phyloP scores from a whole-genome alignment of 1,140 invertebrate genomes.

The Diprion similis region DNA sequence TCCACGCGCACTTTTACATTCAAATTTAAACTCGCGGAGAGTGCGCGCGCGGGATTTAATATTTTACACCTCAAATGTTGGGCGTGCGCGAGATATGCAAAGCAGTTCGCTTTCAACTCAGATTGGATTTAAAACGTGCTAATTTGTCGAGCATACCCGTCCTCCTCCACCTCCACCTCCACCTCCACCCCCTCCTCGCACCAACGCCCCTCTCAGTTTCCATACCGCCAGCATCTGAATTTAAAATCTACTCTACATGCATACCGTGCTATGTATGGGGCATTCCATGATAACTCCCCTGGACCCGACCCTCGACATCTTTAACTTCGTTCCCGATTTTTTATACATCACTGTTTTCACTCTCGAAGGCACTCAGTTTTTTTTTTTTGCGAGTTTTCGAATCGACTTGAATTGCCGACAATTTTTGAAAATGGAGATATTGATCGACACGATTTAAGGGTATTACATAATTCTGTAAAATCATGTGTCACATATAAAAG shows the following conservation, averaged over 20 bases:
- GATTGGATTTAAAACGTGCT: constrained; percentile 61
- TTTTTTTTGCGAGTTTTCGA: too few relatives aligned
- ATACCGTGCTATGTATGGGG: background rate
- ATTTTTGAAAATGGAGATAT: too few relatives aligned
- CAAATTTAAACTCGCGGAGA: constrained; percentile 63
- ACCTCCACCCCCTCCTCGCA: constrained; percentile 14
- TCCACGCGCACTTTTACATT: constrained; percentile 58
- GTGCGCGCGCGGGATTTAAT: constrained; percentile 55
- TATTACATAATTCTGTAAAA: too few relatives aligned
- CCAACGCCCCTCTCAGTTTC: background rate
- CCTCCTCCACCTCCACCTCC: background rate
- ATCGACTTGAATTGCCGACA: too few relatives aligned
- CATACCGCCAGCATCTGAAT: constrained; percentile 52
- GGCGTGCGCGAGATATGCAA: constrained; percentile 54
- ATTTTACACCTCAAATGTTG: constrained; percentile 63
- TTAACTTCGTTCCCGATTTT: too few relatives aligned
- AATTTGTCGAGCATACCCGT: constrained; percentile 51
- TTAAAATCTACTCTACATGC: constrained; percentile 62
- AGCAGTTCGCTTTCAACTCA: constrained; percentile 48
- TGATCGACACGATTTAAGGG: too few relatives aligned
- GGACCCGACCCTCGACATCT: too few relatives aligned
- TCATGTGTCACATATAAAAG: too few relatives aligned
- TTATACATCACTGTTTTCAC: too few relatives aligned
- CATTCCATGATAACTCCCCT: too few relatives aligned
- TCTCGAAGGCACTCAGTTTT: too few relatives aligned